Conservation (phyloP, 1,140 invertebrate species). For the Drosophila punjabiensis region DNA sequence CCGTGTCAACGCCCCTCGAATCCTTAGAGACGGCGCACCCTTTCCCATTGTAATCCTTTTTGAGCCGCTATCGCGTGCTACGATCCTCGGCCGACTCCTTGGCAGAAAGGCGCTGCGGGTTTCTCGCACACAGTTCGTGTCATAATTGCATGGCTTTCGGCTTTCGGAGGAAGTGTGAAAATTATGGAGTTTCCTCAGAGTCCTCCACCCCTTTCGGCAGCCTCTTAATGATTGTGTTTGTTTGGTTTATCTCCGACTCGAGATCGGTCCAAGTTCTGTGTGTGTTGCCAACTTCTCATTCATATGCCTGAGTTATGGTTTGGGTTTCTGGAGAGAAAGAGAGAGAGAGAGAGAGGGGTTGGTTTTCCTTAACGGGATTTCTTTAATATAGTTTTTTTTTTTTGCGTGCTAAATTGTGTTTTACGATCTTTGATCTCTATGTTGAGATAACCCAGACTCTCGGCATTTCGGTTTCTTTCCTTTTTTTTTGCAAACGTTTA, state of each 20-base stretch:
- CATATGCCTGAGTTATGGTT: constrained; percentile 75
- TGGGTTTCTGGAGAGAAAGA: constrained; percentile 49
- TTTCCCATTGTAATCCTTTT: constrained; percentile 70
- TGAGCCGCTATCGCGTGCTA: constrained; percentile 74
- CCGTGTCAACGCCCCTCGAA: constrained; percentile 64
- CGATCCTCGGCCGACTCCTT: constrained; percentile 37
- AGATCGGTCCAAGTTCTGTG: constrained; percentile 61
- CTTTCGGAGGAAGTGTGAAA: constrained; percentile 73
- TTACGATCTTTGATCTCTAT: constrained; percentile 53
- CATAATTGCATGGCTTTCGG: constrained; percentile 75
- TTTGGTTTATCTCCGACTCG: constrained; percentile 68
- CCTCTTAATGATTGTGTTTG: constrained; percentile 70
- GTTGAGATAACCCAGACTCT: constrained; percentile 46
- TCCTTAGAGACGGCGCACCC: constrained; percentile 35
- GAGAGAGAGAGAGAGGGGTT: constrained; percentile 49
- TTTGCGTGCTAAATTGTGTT: constrained; percentile 75
- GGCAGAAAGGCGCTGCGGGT: constrained; percentile 57
- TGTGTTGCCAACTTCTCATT: constrained; percentile 78
- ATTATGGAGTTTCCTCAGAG: constrained; percentile 67
- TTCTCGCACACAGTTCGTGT: constrained; percentile 69
- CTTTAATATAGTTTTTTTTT: constrained; percentile 43
- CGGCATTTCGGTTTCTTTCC: constrained; percentile 33
- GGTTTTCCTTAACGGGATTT: constrained; percentile 43
- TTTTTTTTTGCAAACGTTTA: constrained; percentile 68
- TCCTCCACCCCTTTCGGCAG: constrained; percentile 52